Conservation (phyloP, 1,140 invertebrate species). For the Ectropis grisescens region DNA sequence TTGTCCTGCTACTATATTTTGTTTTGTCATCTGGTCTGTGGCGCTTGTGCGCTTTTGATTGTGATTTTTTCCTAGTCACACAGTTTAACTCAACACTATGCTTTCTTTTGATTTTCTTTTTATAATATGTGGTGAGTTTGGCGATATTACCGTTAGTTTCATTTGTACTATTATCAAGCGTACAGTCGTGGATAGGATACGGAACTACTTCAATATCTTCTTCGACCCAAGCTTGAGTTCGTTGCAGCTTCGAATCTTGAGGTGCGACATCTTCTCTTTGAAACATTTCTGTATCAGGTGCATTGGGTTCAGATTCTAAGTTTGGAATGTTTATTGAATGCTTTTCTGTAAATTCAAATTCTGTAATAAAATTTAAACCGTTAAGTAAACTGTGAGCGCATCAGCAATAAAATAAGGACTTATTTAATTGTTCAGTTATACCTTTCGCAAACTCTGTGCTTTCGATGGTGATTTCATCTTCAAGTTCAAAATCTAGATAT, state of each 20-base stretch:
- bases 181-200: slow-evolving; percentile 6
- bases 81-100: too few relatives aligned
- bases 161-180: slow-evolving; percentile 6
- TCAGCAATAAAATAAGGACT: too few relatives aligned
- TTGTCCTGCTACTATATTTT: too few relatives aligned
- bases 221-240: slow-evolving; percentile 24
- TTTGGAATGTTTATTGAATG: too few relatives aligned
- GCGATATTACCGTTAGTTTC: slow-evolving; percentile 16
- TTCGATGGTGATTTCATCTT: slow-evolving; percentile 14
- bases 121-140: slow-evolving; percentile 2
- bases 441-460: slow-evolving; percentile 16
- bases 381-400: too few relatives aligned
- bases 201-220: slow-evolving; percentile 14
- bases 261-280: too few relatives aligned
- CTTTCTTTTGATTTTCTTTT: slow-evolving; percentile 9
- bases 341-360: too few relatives aligned
- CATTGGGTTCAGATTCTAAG: too few relatives aligned
- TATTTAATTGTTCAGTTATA: too few relatives aligned
- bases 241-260: slow-evolving; percentile 13
- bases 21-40: too few relatives aligned
- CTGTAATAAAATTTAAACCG: too few relatives aligned
- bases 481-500: slow-evolving; percentile 6
- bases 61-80: neutral
- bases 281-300: too few relatives aligned
- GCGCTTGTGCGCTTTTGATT: slow-evolving; percentile 4